Base-by-base conservation (phyloP, 2,888 invertebrate genomes). In the Drosophila demipolita region DNA sequence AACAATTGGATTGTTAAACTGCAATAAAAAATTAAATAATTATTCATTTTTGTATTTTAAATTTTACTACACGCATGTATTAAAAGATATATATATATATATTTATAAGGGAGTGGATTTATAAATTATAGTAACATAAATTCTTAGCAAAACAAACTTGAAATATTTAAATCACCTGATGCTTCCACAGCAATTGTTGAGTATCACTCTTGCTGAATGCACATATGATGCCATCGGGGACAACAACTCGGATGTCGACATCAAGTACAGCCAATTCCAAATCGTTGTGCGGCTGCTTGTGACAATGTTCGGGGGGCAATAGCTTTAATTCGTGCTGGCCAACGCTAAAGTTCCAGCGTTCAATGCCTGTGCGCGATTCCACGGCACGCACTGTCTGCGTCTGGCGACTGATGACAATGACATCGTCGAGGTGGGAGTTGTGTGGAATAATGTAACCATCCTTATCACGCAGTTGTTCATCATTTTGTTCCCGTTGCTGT, bases 281-380 rank as follows among this genome's bases (percentile, higher is more conserved):
- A 1, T 92, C 91, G 49, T 78, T 91, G 17, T 85, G 88, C n/a
- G 86, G 65, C 53, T 83, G 82, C 58, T 89, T 78, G 62, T 91
- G 93, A 67, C 96, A 96, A 70, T 94, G 94, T 42, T 91, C 90
- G 53, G 93, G 93, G 65, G 93, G 93, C 65, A 94, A 89, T 88
- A 96, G 68, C 64, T 96, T 95, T 58, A 98, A 91, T 82, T 98
- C 96, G 92, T 98, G 97, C 80, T 97, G 96, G 0, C 97, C 98
- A 29, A 99, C 98, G 92, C 98, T 98, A 92, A 98, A 99, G 94
- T 99, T 99, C 99, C 99, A 99, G 91, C 98, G 94, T 94, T 99
- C 99, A 52, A 94, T 93, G 3, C 99, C 99, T 12, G 96, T 95
- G 60, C 96, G 94, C 0, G 98, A 96, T 91, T 99, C 98, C 5